Conservation (phyloP, 2,113 vertebrate genomes). For the Ochotona princeps region DNA sequence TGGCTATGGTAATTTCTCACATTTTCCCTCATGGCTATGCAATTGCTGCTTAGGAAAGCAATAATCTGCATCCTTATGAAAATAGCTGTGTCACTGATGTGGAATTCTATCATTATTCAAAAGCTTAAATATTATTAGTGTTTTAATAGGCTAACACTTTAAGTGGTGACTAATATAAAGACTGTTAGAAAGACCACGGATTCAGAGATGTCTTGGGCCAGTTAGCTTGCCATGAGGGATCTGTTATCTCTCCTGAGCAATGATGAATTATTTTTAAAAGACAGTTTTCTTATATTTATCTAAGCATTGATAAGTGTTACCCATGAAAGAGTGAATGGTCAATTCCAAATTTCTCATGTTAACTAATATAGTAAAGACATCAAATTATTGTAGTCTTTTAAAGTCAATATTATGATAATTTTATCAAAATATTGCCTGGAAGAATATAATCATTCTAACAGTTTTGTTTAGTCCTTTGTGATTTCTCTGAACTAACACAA, state of each 20-base stretch:
- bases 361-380: conserved; percentile 27
- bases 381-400: conserved; percentile 48
- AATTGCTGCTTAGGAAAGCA: background rate
- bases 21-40: background rate
- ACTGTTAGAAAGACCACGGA: background rate
- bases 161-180: background rate
- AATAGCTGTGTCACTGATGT: background rate
- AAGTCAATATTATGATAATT: conserved; percentile 15
- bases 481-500: conserved; percentile 43
- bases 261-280: conserved; percentile 10
- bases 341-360: background rate
- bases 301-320: background rate
- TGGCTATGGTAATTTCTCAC: conserved; percentile 27
- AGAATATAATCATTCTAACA: conserved; percentile 17
- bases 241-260: background rate
- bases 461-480: conserved; percentile 9
- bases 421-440: conserved; percentile 30
- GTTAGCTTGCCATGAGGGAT: conserved; percentile 26
- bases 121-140: conserved; percentile 8
- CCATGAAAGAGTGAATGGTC: background rate
- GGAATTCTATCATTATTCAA: conserved; percentile 9
- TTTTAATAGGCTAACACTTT: conserved; percentile 22
- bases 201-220: conserved; percentile 46
- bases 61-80: background rate
- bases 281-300: background rate